A percentile compares a stretch with the other conserved stretches of the same genome.
phyloP scores from a whole-genome alignment of 2,797 vertebrate genomes.

The Tiaroga cobitis region DNA sequence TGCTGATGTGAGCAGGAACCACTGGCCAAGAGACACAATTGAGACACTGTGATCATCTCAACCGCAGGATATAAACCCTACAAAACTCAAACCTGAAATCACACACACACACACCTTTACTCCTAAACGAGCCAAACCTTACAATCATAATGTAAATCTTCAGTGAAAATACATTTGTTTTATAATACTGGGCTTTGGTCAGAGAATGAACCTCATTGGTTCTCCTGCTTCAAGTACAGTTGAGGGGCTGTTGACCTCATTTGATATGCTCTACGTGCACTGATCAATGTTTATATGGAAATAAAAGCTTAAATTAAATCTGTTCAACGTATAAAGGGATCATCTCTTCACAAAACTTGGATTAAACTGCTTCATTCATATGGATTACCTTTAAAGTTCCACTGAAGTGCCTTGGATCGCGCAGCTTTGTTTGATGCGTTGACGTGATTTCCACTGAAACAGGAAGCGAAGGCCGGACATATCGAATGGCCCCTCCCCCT shows the following conservation, averaged over 20 bases:
- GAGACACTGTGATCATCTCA: constrained; percentile 15
- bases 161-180: background rate
- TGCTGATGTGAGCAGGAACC: constrained; percentile 71
- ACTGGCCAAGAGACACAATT: constrained; percentile 61
- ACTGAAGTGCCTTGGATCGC: too few species aligned
- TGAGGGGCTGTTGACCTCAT: background rate
- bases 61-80: background rate
- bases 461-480: too few species aligned
- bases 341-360: too few species aligned
- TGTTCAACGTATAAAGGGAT: too few species aligned
- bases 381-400: too few species aligned
- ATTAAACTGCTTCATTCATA: too few species aligned
- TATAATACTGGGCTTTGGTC: too few species aligned
- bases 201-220: background rate
- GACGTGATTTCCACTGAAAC: too few species aligned
- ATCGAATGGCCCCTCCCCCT: too few species aligned
- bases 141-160: background rate
- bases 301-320: too few species aligned
- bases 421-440: too few species aligned
- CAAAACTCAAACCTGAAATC: background rate
- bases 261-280: background rate
- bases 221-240: too few species aligned
- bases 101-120: background rate
- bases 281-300: background rate
- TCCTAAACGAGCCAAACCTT: background rate